These are phyloP conservation scores for Selene dorsalis DNA, from an alignment of 2,797 vertebrate genomes.

Conservation along the genomic window DNA sequence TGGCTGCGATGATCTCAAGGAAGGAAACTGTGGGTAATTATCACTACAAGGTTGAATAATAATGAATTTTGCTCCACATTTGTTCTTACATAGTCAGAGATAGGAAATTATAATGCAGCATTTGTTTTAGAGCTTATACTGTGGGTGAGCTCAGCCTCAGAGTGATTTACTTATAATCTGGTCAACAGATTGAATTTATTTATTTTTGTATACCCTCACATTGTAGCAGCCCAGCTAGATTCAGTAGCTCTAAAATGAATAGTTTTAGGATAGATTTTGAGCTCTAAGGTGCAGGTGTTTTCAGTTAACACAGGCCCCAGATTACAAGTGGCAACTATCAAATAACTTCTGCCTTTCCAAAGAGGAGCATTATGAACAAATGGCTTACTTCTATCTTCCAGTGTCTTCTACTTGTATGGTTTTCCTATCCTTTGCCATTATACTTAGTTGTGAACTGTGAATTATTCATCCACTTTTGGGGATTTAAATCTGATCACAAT, in stretches of 20 bases:
- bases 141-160: slow-evolving; percentile 42
- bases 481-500: slow-evolving; percentile 45
- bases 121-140: slow-evolving; percentile 44
- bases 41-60: slow-evolving; percentile 47
- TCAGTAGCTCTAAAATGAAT: too few species aligned
- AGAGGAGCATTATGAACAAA: not conserved
- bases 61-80: slow-evolving; percentile 28
- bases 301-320: slow-evolving; percentile 20
- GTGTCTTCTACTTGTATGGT: slow-evolving; percentile 1
- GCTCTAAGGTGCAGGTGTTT: slow-evolving; percentile 10
- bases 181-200: slow-evolving; percentile 34
- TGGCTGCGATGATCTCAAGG: slow-evolving; percentile 45
- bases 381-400: slow-evolving; percentile 17
- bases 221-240: not conserved
- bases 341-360: not conserved
- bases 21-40: slow-evolving; percentile 56
- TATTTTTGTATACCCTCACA: slow-evolving; percentile 12
- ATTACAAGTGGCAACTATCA: not conserved
- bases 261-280: not conserved
- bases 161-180: slow-evolving; percentile 33
- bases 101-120: slow-evolving; percentile 26
- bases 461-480: slow-evolving; percentile 28
- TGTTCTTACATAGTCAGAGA: slow-evolving; percentile 33
- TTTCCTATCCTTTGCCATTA: slow-evolving; percentile 27
- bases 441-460: slow-evolving; percentile 5